Conservation (phyloP, 2,113 vertebrate species). For the Merops nubicus region DNA sequence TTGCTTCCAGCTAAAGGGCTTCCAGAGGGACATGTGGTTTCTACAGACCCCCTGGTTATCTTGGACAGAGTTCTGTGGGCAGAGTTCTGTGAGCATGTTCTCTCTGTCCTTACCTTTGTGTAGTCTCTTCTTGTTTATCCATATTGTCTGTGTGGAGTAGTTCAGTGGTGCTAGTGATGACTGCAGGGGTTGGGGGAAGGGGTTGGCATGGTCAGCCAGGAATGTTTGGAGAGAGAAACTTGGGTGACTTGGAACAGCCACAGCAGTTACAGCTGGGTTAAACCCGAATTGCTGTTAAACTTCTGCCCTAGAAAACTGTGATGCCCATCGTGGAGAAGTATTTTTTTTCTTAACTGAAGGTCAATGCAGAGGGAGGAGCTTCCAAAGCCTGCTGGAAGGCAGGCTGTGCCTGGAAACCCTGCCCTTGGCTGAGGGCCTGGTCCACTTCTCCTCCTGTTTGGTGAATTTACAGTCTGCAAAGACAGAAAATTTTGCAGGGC, state of each 20-base stretch:
- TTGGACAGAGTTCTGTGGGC: not conserved
- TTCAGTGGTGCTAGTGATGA: not conserved
- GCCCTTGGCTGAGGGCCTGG: fast-evolving
- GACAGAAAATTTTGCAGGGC: not conserved
- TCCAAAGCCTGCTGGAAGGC: too few relatives aligned
- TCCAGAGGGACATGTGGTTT: not conserved
- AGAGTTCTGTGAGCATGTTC: not conserved
- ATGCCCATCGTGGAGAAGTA: fast-evolving
- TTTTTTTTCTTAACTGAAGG: not conserved
- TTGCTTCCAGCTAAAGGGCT: not conserved
- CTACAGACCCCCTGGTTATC: too few relatives aligned
- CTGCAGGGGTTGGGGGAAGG: too few relatives aligned
- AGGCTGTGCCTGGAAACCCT: too few relatives aligned
- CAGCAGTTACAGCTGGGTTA: too few relatives aligned
- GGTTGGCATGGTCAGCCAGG: too few relatives aligned
- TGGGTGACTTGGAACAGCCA: too few relatives aligned
- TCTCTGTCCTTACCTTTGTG: not conserved
- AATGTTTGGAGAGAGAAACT: too few relatives aligned
- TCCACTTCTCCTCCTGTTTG: too few relatives aligned
- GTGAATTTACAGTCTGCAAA: not conserved
- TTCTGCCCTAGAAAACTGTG: not conserved
- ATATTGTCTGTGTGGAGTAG: fast-evolving
- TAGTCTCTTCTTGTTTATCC: not conserved
- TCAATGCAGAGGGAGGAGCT: not conserved
- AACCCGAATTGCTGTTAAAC: not conserved